Evolutionary conservation across 2,888 invertebrate genomes (phyloP).

Genomic region (Plebejus melissa): DNA sequence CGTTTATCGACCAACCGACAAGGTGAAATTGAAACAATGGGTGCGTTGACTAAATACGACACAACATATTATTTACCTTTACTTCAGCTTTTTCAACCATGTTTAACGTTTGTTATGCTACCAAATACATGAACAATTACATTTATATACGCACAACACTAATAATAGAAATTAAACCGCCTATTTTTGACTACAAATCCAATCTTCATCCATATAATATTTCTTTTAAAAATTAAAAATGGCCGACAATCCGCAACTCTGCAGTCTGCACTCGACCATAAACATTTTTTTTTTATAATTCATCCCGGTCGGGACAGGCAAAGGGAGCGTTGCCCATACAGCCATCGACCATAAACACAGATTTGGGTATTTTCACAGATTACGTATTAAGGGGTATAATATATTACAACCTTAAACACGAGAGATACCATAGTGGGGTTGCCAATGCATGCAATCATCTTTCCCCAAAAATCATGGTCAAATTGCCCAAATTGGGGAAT

Average conservation of each 20-base stretch:
- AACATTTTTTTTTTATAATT: too few relatives aligned
- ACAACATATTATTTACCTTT: constrained; percentile 49
- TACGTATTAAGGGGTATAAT: too few relatives aligned
- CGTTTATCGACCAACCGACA: constrained; percentile 51
- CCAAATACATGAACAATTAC: neutral
- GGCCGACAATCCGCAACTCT: neutral
- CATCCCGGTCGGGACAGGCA: too few relatives aligned
- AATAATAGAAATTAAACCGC: neutral
- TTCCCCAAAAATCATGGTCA: too few relatives aligned
- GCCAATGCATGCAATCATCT: too few relatives aligned
- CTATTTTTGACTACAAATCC: neutral
- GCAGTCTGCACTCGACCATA: too few relatives aligned
- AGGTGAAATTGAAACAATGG: constrained; percentile 58
- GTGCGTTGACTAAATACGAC: constrained; percentile 40
- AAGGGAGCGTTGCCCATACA: too few relatives aligned
- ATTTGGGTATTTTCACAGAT: too few relatives aligned
- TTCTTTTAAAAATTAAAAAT: neutral
- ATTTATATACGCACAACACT: neutral
- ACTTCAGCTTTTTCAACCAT: constrained; percentile 61
- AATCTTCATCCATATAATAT: neutral
- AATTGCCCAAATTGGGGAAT: too few relatives aligned
- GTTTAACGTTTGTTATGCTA: constrained; percentile 13
- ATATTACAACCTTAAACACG: too few relatives aligned
- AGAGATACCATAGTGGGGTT: too few relatives aligned
- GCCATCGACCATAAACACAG: too few relatives aligned